Percentiles rank a stretch among this genome's conserved stretches.
Conservation (phyloP, 2,113 vertebrate species). For the Smithornis capensis region DNA sequence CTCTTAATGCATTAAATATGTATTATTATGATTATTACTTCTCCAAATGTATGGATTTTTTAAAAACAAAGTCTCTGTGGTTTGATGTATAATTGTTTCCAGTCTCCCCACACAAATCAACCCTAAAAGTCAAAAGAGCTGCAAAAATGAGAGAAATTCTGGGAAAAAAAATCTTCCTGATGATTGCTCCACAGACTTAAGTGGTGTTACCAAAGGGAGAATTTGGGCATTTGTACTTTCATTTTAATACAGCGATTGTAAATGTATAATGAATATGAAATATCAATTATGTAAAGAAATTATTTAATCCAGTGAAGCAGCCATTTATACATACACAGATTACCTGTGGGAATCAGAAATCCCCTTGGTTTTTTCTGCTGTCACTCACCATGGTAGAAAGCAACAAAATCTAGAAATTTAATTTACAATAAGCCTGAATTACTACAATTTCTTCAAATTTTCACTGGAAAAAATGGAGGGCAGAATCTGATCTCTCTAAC, state of each 20-base stretch:
- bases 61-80: neutral
- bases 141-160: neutral
- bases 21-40: neutral
- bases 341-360: neutral
- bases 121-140: neutral
- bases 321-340: neutral
- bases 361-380: neutral
- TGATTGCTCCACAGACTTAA: neutral
- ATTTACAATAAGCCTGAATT: neutral
- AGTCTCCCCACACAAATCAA: neutral
- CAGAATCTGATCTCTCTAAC: neutral
- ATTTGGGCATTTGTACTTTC: neutral
- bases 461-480: neutral
- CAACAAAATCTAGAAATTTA: neutral
- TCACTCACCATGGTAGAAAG: neutral
- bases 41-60: neutral
- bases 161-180: neutral
- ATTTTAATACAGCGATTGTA: neutral
- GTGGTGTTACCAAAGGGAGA: neutral
- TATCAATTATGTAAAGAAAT: neutral
- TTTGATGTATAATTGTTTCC: neutral
- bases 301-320: conserved; percentile 5
- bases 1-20: neutral
- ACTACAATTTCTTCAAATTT: neutral
- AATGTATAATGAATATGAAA: neutral